Percentiles rank a stretch among this genome's conserved stretches.
Evolutionary conservation across 1,140 invertebrate genomes (phyloP).

Genomic region (Aphaenogaster ashmeadi): DNA sequence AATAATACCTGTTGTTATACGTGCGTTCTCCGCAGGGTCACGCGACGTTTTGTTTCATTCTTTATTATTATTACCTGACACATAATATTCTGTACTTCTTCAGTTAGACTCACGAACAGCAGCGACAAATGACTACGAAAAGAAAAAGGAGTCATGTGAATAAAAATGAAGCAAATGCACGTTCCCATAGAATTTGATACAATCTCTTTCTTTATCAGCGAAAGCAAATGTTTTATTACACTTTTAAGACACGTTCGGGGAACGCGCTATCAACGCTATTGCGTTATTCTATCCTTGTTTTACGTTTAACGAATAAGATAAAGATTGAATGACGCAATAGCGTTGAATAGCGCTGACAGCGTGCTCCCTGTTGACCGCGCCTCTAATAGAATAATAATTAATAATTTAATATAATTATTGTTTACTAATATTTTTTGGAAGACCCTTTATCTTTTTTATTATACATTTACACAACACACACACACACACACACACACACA

Average conservation of each 20-base stretch:
- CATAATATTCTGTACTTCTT: conserved; percentile 6
- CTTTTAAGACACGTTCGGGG: background rate
- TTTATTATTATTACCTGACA: background rate
- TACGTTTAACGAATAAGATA: too few species aligned
- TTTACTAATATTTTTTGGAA: background rate
- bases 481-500: too few species aligned
- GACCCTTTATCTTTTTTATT: background rate
- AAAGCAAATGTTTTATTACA: background rate
- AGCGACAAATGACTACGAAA: conserved; percentile 19
- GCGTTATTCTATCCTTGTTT: too few species aligned
- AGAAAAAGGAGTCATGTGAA: conserved; percentile 6
- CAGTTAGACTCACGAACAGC: background rate
- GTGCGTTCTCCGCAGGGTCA: conserved; percentile 30
- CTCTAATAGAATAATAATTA: too few species aligned
- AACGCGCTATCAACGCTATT: too few species aligned
- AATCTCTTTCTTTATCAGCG: conserved; percentile 7
- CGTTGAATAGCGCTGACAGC: too few species aligned
- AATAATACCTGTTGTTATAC: conserved; percentile 50
- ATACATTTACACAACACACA: too few species aligned
- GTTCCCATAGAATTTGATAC: background rate
- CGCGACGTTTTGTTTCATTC: conserved; percentile 1
- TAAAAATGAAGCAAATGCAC: conserved; percentile 26
- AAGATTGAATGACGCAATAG: too few species aligned
- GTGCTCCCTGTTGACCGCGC: too few species aligned
- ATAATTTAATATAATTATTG: too few species aligned